Evolutionary conservation across 2,888 invertebrate genomes (phyloP).

Genomic region (Microplitis manilae): DNA sequence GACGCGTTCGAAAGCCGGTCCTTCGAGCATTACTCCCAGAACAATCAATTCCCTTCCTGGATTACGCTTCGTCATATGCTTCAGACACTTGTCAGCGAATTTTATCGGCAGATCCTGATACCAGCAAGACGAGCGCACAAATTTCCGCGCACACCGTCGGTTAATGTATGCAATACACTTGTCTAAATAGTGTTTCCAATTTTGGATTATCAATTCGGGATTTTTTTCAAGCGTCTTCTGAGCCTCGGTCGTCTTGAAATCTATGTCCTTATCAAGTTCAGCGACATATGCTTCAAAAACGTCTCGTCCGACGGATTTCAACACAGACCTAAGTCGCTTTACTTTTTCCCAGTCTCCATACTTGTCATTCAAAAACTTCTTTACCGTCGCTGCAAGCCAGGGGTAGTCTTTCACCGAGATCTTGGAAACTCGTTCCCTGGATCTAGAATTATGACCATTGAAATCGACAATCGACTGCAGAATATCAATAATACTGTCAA

Average conservation of each 20-base stretch:
- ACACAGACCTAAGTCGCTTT: conserved; percentile 6
- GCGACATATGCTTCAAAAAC: neutral
- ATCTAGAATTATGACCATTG: conserved; percentile 44
- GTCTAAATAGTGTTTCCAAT: conserved; percentile 50
- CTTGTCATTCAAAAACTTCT: neutral
- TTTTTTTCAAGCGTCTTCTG: conserved; percentile 40
- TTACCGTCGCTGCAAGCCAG: neutral
- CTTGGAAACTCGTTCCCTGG: neutral
- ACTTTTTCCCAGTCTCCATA: neutral
- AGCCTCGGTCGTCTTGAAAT: conserved; percentile 17
- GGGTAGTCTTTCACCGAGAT: neutral
- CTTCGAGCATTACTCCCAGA: conserved; percentile 55
- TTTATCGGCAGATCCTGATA: conserved; percentile 61
- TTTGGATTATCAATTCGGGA: conserved; percentile 34
- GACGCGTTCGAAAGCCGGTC: conserved; percentile 49
- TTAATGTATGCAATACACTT: neutral
- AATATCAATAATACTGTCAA: conserved; percentile 37
- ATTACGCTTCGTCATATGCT: conserved; percentile 13
- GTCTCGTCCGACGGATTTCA: neutral
- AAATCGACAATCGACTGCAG: conserved; percentile 52
- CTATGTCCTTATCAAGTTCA: neutral
- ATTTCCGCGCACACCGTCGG: conserved; percentile 30
- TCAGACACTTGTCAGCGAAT: conserved; percentile 49
- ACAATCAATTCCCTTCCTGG: conserved; percentile 23
- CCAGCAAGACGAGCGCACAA: conserved; percentile 58